Conservation (phyloP, 2,888 invertebrate genomes). For the Tenthredo distinguenda region DNA sequence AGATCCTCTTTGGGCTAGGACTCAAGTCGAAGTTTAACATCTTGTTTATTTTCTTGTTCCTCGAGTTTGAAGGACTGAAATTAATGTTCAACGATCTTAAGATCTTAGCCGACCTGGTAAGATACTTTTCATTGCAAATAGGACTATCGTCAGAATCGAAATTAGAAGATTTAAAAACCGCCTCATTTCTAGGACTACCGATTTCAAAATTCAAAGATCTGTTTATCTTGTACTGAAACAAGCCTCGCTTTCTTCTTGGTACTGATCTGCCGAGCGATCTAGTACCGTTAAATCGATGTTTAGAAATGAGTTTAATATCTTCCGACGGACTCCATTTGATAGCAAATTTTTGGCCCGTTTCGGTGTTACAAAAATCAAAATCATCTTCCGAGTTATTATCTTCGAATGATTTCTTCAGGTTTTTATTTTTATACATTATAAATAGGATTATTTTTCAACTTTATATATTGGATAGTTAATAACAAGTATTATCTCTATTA, state of each 20-base stretch:
- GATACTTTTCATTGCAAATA: constrained; percentile 61
- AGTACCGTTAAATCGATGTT: constrained; percentile 64
- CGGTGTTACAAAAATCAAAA: constrained; percentile 61
- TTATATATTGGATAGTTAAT: background rate
- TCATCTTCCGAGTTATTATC: constrained; percentile 59
- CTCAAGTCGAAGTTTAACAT: constrained; percentile 69
- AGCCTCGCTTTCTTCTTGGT: constrained; percentile 63
- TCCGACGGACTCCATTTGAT: constrained; percentile 65
- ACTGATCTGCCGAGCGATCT: constrained; percentile 64
- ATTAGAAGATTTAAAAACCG: constrained; percentile 63
- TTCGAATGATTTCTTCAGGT: constrained; percentile 57
- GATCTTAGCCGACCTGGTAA: constrained; percentile 72
- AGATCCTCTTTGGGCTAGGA: constrained; percentile 66
- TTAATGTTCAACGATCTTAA: constrained; percentile 70
- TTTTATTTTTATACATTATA: constrained; percentile 61
- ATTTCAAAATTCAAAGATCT: constrained; percentile 69
- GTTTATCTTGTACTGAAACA: constrained; percentile 65
- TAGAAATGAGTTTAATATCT: constrained; percentile 61
- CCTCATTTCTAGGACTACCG: constrained; percentile 56
- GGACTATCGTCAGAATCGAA: constrained; percentile 61
- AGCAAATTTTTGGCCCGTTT: constrained; percentile 61
- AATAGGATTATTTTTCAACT: background rate
- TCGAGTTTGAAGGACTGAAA: constrained; percentile 62
- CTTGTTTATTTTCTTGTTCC: constrained; percentile 68
- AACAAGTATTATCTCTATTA: background rate